Conservation (phyloP, 2,797 vertebrate species). For the Pithecia hirsuta region DNA sequence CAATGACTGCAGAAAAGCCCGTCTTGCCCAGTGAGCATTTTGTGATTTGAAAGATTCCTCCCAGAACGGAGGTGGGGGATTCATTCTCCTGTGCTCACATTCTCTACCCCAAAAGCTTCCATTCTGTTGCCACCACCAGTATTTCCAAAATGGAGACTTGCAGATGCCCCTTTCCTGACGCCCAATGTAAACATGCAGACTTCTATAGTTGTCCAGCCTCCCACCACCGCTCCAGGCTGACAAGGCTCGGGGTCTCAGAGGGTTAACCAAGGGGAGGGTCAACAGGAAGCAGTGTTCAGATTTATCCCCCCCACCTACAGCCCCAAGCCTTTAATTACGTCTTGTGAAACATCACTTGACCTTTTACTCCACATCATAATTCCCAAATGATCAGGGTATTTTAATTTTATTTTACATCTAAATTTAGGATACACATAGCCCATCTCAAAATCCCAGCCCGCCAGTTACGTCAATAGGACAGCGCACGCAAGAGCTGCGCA, state of each 20-base stretch:
- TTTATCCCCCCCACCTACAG: neutral
- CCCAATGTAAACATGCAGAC: neutral
- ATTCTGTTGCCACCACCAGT: neutral
- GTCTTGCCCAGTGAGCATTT: fast-evolving
- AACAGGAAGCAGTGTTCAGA: neutral
- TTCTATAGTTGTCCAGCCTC: fast-evolving
- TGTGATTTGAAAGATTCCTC: neutral
- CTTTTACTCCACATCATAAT: neutral
- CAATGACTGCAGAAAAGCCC: fast-evolving
- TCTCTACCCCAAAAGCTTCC: neutral
- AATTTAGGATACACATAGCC: neutral
- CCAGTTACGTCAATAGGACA: neutral
- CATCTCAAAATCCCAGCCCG: neutral
- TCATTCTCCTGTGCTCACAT: neutral
- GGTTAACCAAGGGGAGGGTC: neutral
- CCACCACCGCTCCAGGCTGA: no score
- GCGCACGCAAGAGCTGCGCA: neutral
- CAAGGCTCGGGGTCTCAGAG: neutral
- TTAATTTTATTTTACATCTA: slow-evolving; percentile 31
- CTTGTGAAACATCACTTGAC: neutral
- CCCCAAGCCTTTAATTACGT: neutral
- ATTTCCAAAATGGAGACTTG: neutral
- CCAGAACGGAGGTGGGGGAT: fast-evolving
- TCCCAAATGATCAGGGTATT: neutral
- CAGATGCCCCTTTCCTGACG: neutral